A percentile compares a stretch with the other conserved stretches of the same genome.
Conservation (phyloP, 2,888 invertebrate species). For the Acheta domesticus region DNA sequence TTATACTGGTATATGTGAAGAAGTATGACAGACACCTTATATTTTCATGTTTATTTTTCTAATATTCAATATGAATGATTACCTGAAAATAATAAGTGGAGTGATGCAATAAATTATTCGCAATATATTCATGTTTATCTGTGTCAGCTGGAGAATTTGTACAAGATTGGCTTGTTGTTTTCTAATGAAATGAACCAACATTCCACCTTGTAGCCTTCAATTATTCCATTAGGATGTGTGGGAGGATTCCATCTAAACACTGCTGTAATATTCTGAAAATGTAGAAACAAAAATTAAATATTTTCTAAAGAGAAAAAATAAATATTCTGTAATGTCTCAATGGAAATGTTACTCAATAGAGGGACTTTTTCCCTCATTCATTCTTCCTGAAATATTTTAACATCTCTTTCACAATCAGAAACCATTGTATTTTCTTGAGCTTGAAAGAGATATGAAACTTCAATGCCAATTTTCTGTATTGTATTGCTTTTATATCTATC, state of each 20-base stretch:
- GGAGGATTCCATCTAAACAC: conserved; percentile 81
- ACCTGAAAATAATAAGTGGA: conserved; percentile 68
- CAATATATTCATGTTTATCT: conserved; percentile 56
- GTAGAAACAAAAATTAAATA: neutral
- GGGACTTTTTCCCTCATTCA: too few species aligned
- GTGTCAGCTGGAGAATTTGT: conserved; percentile 51
- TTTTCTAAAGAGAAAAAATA: too few species aligned
- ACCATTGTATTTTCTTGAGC: too few species aligned
- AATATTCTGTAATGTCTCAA: too few species aligned
- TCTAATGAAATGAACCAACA: conserved; percentile 60
- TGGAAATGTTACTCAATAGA: too few species aligned
- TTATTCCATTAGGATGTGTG: conserved; percentile 66
- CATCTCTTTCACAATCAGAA: too few species aligned
- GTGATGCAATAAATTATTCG: conserved; percentile 57
- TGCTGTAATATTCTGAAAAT: conserved; percentile 32
- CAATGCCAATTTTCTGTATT: too few species aligned
- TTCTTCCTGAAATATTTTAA: too few species aligned
- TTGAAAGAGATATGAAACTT: too few species aligned
- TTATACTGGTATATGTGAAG: neutral
- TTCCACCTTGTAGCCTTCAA: conserved; percentile 67
- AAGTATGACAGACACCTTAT: neutral
- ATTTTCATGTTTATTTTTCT: neutral
- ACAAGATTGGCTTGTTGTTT: conserved; percentile 53
- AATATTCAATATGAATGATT: conserved; percentile 36
- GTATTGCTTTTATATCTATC: too few species aligned